Base-by-base conservation (phyloP, 2,113 vertebrate genomes). In the Syngnathoides biaculeatus region DNA sequence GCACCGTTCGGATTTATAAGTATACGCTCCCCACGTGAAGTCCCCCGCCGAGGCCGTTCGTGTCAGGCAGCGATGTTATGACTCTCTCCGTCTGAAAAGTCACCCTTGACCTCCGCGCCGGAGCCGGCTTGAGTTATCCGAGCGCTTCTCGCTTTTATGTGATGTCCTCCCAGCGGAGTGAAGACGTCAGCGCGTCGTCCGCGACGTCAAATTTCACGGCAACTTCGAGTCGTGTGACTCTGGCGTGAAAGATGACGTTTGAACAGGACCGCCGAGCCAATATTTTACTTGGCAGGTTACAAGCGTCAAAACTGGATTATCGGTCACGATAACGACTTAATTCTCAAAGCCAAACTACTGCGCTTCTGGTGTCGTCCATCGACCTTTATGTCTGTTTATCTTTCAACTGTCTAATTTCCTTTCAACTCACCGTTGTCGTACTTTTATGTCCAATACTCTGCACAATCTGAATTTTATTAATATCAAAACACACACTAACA, bases 111-210 rank as follows among this genome's bases (percentile, higher is more conserved):
- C 57, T 39, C 57, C 10, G 11, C 48, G 20, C 20, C 48, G 11
- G 48, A 48, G 45, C 17, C 45, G 5, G 8, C 22, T 10, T 48
- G 20, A 43, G 47, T 76, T 79, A 71, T 69, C 56, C 68, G 61
- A 67, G 53, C 71, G 64, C 61, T 77, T 68, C 47, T 74, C 55
- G 61, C 39, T 69, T 73, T 62, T 64, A 56, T 66, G 84, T 84
- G 61, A 73, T n/a, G 65, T 68, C 47, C 42, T 77, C 79, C 82
- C 68, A 64, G 61, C 69, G 60, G 68, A 74, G 27, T 1, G 2
- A 53, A n/a, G n/a, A n/a, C n/a, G n/a, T n/a, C n/a, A n/a, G n/a
- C n/a, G n/a, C n/a, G n/a, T 5, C 22, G 61, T 67, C 53, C n/a
- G 8, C 64, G 64, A 69, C 59, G 53, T 60, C 35, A 12, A 22